phyloP scores from a whole-genome alignment of 1,140 invertebrate genomes.

The Plutomurus gul region DNA sequence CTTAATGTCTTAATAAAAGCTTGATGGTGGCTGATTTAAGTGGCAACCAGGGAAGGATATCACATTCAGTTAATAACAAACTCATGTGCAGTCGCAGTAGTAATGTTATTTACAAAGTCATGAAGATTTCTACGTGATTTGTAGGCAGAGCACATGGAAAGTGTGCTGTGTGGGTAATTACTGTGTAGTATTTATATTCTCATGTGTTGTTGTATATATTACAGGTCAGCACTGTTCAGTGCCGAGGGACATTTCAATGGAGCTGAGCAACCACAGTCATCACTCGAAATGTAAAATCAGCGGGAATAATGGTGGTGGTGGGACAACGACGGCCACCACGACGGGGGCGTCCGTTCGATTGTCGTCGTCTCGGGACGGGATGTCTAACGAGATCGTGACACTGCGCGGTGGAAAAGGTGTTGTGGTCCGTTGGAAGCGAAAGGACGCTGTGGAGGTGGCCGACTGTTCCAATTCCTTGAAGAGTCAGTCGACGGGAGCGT shows the following conservation, averaged over 20 bases:
- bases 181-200: too few relatives aligned
- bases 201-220: background rate
- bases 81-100: too few relatives aligned
- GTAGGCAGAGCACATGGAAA: too few relatives aligned
- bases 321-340: background rate
- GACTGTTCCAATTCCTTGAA: background rate
- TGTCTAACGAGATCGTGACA: constrained; percentile 49
- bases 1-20: too few relatives aligned
- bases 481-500: background rate
- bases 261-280: constrained; percentile 43
- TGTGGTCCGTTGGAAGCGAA: constrained; percentile 50
- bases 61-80: too few relatives aligned
- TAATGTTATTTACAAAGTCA: too few relatives aligned
- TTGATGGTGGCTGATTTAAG: too few relatives aligned
- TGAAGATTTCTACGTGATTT: too few relatives aligned
- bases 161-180: too few relatives aligned
- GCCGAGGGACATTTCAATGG: constrained; percentile 42
- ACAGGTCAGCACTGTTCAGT: background rate
- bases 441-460: constrained; percentile 31
- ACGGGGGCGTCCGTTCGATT: background rate
- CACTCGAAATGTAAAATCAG: constrained; percentile 32
- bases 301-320: background rate
- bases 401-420: constrained; percentile 47
- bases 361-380: constrained; percentile 18
- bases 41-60: too few relatives aligned